Base-by-base conservation (phyloP, 2,888 invertebrate species). In the Aplocera efformata region DNA sequence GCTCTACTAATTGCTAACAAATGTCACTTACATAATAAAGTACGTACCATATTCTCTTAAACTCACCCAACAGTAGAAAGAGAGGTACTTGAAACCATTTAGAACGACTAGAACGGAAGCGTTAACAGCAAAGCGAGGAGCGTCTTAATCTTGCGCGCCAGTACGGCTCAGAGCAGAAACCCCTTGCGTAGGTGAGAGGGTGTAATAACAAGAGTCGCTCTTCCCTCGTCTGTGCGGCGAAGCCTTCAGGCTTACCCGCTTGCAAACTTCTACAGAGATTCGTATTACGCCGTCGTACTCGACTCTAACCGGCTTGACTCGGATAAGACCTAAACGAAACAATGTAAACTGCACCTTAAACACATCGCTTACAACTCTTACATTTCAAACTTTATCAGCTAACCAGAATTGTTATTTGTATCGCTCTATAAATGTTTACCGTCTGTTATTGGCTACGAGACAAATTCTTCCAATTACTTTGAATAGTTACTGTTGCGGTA, bases 111-210 rank as follows among this genome's bases (percentile, higher is more conserved):
- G 68, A 67, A 75, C 68, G 67, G 63, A 77, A 79, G 77, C 69
- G 76, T 78, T 80, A 77, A 81, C 73, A 76, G 74, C 72, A 72
- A 79, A 78, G 73, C 72, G 65, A 73, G 65, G 60, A 79, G 78
- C 77, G 68, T 80, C 84, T 84, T 84, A 85, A 85, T 84, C 79
- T 84, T 72, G 70, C 68, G 72, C 79, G 80, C 80, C 80, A 76
- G 78, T 71, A 73, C 63, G 64, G 72, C 72, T 81, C 68, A 63
- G 63, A 76, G 71, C 67, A 66, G 77, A 75, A 76, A 75, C 76
- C 76, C 75, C 81, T 79, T 78, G 73, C 79, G 76, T 82, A 81
- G 84, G 82, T 81, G 84, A 84, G 80, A 82, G 82, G 81, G 85
- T 83, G 84, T 83, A 82, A 83, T 85, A 86, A 85, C 83, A 84